Evolutionary conservation across 2,888 invertebrate species (phyloP).

Genomic region (Chloroclysta siterata): DNA sequence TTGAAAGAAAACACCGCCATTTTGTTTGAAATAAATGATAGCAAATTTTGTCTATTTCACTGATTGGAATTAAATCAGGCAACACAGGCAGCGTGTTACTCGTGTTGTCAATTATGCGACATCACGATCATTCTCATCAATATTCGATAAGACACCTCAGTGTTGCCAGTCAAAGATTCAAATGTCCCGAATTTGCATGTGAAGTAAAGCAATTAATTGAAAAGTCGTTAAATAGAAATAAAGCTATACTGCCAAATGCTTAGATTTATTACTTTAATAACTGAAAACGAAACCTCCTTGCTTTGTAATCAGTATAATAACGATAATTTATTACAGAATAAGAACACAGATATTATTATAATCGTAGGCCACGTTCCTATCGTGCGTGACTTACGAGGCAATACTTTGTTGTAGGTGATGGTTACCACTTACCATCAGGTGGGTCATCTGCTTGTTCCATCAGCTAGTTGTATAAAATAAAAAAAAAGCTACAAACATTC

Average conservation of each 20-base stretch:
- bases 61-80: constrained; percentile 25
- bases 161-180: constrained; percentile 33
- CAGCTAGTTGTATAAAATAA: too few species aligned
- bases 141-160: constrained; percentile 37
- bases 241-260: neutral
- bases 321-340: neutral
- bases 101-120: constrained; percentile 37
- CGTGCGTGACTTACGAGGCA: too few species aligned
- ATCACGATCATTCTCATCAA: constrained; percentile 40
- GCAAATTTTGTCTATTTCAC: neutral
- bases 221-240: constrained; percentile 13
- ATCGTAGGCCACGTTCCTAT: too few species aligned
- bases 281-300: neutral
- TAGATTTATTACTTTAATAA: neutral
- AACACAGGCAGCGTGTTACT: constrained; percentile 36
- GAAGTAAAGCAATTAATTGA: constrained; percentile 30
- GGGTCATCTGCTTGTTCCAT: too few species aligned
- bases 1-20: neutral
- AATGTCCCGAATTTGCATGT: constrained; percentile 26
- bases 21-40: neutral
- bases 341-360: neutral
- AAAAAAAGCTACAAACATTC: too few species aligned
- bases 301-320: neutral
- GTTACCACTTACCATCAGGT: too few species aligned
- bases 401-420: too few species aligned